phyloP scores from a whole-genome alignment of 2,797 vertebrate genomes.

The Hoplostethus mediterraneus region DNA sequence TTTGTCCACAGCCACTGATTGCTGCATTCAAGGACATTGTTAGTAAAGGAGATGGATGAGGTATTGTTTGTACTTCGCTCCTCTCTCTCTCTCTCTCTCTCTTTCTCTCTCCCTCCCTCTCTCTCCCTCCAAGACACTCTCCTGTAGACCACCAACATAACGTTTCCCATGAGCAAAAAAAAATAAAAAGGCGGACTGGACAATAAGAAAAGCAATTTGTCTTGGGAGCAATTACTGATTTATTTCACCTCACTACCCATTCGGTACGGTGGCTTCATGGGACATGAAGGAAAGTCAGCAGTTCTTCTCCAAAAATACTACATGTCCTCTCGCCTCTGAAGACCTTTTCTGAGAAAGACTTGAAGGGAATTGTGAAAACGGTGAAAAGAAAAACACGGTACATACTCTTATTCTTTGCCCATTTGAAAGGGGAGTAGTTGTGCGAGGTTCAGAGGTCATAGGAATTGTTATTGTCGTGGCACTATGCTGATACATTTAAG shows the following conservation, averaged over 20 bases:
- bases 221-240: constrained; percentile 59
- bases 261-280: constrained; percentile 16
- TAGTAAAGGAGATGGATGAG: constrained; percentile 80
- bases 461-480: too few species aligned
- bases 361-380: too few species aligned
- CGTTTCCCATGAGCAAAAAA: constrained; percentile 43
- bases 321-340: not conserved
- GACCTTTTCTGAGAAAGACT: too few species aligned
- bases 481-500: too few species aligned
- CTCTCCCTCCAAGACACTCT: constrained; percentile 16
- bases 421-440: too few species aligned
- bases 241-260: constrained; percentile 44
- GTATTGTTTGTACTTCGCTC: constrained; percentile 39
- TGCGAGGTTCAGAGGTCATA: too few species aligned
- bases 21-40: constrained; percentile 77
- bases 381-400: too few species aligned
- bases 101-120: not conserved
- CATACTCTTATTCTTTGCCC: too few species aligned
- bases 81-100: constrained; percentile 4
- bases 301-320: not conserved
- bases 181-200: constrained; percentile 28
- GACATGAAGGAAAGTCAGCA: constrained; percentile 15
- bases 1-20: constrained; percentile 75
- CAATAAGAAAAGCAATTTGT: constrained; percentile 70
- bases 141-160: constrained; percentile 38